Conservation (phyloP, 2,888 invertebrate species). For the Muschampia staudingeri region DNA sequence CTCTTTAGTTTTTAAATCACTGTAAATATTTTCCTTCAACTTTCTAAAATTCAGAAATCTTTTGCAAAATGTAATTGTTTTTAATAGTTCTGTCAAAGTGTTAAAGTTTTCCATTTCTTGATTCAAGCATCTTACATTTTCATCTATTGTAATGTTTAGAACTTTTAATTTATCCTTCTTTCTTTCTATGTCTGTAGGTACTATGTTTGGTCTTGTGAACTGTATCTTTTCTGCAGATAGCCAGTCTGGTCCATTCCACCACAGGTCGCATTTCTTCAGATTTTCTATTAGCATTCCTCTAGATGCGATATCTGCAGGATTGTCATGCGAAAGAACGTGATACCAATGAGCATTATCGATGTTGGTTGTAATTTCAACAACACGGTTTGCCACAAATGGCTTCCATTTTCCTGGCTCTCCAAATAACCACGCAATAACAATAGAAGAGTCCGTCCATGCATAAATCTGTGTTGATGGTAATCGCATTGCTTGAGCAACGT, state of each 20-base stretch:
- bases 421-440: neutral
- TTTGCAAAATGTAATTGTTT: neutral
- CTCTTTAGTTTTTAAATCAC: neutral
- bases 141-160: neutral
- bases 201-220: neutral
- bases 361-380: neutral
- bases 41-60: neutral
- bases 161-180: neutral
- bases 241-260: neutral
- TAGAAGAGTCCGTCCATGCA: neutral
- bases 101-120: neutral
- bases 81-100: neutral
- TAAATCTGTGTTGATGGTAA: neutral
- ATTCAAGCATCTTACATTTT: neutral
- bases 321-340: neutral
- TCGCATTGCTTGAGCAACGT: neutral
- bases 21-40: neutral
- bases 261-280: neutral
- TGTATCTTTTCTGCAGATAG: slow-evolving; percentile 5
- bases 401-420: neutral
- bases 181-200: neutral
- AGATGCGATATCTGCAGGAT: neutral
- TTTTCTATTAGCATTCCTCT: neutral
- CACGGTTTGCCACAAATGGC: neutral
- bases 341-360: neutral